Conservation (phyloP, 2,113 vertebrate genomes). For the Corythornis cristatus region DNA sequence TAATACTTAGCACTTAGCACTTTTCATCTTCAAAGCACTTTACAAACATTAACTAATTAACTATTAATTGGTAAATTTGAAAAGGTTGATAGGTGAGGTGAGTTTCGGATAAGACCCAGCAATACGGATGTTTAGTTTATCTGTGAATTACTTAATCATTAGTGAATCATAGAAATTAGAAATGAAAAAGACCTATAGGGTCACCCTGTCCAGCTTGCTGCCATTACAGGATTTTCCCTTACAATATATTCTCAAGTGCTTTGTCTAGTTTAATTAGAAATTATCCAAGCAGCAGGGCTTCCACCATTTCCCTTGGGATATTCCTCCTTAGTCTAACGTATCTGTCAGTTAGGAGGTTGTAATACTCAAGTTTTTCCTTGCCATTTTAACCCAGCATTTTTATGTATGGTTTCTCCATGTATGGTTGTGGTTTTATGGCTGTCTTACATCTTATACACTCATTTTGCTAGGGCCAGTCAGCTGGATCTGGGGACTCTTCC, state of each 20-base stretch:
- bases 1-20: constrained; percentile 75
- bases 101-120: constrained; percentile 75
- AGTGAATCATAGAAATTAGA: constrained; percentile 77
- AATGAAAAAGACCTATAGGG: constrained; percentile 64
- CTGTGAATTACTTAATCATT: constrained; percentile 81
- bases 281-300: constrained; percentile 79
- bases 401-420: neutral
- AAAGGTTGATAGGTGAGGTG: constrained; percentile 80
- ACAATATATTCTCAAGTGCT: constrained; percentile 74
- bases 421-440: neutral
- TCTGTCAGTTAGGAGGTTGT: constrained; percentile 73
- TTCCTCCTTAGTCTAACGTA: constrained; percentile 62
- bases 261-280: constrained; percentile 83
- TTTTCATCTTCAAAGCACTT: constrained; percentile 77
- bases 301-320: constrained; percentile 74
- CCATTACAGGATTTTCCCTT: constrained; percentile 64
- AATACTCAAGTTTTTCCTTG: constrained; percentile 68
- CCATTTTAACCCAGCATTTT: constrained; percentile 60
- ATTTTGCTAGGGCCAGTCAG: neutral
- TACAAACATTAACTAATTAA: constrained; percentile 79
- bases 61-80: constrained; percentile 80
- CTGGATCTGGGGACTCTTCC: neutral
- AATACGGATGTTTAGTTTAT: constrained; percentile 80
- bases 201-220: constrained; percentile 72
- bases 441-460: rapidly evolving